These are phyloP conservation scores for Sinhomidia bicolor DNA, from an alignment of 2,888 invertebrate species.

Conservation along the genomic window DNA sequence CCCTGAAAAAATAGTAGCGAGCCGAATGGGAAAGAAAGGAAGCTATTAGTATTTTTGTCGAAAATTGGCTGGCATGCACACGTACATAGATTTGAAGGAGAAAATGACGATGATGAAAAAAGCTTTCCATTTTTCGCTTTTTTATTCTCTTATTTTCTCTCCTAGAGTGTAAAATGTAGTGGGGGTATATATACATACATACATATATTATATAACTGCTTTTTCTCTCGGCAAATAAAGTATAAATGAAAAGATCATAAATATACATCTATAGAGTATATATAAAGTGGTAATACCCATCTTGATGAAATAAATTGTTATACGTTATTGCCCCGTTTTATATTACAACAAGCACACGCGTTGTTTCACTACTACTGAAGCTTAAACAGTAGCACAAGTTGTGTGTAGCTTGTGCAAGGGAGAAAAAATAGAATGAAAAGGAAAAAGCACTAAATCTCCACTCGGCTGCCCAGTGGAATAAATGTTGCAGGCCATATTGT, in stretches of 20 bases:
- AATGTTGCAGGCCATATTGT: constrained; percentile 33
- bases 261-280: neutral
- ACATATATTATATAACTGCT: neutral
- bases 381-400: too few species aligned
- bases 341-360: neutral
- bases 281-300: constrained; percentile 39
- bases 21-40: neutral
- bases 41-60: constrained; percentile 16
- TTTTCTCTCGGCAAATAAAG: neutral
- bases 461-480: constrained; percentile 21
- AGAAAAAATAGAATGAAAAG: neutral
- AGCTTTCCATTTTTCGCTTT: neutral
- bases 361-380: too few species aligned
- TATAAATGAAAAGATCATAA: neutral
- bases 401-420: neutral
- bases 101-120: constrained; percentile 8
- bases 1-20: neutral
- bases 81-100: neutral
- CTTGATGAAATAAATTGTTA: constrained; percentile 28
- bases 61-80: constrained; percentile 15
- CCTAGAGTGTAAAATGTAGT: neutral
- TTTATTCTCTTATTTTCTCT: neutral
- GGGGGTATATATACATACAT: too few species aligned
- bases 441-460: constrained; percentile 28
- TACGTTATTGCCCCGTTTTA: neutral